Evolutionary conservation across 1,140 invertebrate species (phyloP).

Genomic region (Hylaeus anthracinus): DNA sequence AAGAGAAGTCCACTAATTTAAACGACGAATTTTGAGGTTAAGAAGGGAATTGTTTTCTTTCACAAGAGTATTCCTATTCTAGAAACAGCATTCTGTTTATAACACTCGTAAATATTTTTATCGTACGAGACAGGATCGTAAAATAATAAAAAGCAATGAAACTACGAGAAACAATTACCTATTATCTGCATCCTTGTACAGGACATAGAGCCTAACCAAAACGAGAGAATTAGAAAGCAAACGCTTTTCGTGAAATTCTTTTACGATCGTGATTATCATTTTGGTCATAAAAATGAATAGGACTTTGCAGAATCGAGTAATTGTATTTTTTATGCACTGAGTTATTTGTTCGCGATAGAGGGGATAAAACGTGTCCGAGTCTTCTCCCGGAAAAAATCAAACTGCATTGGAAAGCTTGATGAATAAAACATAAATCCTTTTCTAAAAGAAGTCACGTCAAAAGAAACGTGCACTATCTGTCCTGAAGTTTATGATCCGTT

Average conservation of each 20-base stretch:
- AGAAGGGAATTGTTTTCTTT: not conserved
- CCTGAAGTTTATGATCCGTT: not conserved
- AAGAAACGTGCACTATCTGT: not conserved
- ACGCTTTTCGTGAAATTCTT: constrained; percentile 26
- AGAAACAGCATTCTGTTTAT: no score
- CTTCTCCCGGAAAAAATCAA: not conserved
- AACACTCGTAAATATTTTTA: not conserved
- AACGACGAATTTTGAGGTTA: no score
- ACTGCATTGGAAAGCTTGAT: not conserved
- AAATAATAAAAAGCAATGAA: not conserved
- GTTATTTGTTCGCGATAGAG: not conserved
- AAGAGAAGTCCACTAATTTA: no score
- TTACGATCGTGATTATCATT: constrained; percentile 27
- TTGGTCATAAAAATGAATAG: constrained; percentile 7
- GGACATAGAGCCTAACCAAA: not conserved
- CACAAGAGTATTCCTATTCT: not conserved
- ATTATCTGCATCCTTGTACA: constrained; percentile 1
- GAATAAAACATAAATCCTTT: not conserved
- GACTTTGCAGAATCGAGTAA: not conserved
- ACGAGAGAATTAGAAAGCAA: constrained; percentile 36
- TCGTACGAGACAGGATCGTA: not conserved
- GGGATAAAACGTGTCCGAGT: not conserved
- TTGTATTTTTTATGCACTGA: not conserved
- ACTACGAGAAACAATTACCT: constrained; percentile 4
- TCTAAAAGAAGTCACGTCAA: not conserved